A percentile compares a stretch with the other conserved stretches of the same genome.
Evolutionary conservation across 2,888 invertebrate genomes (phyloP).

Genomic region (Cancer borealis): DNA sequence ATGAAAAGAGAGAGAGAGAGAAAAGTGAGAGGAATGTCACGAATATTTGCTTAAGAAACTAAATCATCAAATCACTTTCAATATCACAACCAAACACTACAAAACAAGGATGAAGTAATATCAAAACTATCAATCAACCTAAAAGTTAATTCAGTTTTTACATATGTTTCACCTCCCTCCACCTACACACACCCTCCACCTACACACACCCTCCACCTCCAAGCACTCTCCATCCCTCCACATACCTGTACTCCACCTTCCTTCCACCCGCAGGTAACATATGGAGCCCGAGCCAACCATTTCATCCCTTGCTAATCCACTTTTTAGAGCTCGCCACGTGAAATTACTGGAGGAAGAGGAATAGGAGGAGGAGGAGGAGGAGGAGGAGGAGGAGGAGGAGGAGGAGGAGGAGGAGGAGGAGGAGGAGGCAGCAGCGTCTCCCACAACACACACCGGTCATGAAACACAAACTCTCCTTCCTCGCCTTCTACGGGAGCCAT

Average conservation of each 20-base stretch:
- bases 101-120: too few species aligned
- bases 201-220: background rate
- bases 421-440: background rate
- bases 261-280: background rate
- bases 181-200: background rate
- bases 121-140: too few species aligned
- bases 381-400: background rate
- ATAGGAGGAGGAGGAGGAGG: background rate
- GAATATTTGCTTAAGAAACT: background rate
- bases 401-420: constrained; percentile 2
- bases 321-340: background rate
- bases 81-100: too few species aligned
- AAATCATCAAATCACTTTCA: too few species aligned
- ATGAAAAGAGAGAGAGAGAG: background rate
- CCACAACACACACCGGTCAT: background rate
- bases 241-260: constrained; percentile 24
- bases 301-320: background rate
- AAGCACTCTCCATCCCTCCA: background rate
- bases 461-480: background rate
- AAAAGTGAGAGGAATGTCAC: background rate
- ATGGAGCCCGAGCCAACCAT: background rate
- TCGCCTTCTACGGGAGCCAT: constrained; percentile 15
- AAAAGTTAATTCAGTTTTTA: too few species aligned
- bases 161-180: too few species aligned
- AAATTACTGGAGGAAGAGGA: background rate